phyloP scores from a whole-genome alignment of 30 jellyfish, hydroid and myxozoan genomes.

The Hydractinia echinata region DNA sequence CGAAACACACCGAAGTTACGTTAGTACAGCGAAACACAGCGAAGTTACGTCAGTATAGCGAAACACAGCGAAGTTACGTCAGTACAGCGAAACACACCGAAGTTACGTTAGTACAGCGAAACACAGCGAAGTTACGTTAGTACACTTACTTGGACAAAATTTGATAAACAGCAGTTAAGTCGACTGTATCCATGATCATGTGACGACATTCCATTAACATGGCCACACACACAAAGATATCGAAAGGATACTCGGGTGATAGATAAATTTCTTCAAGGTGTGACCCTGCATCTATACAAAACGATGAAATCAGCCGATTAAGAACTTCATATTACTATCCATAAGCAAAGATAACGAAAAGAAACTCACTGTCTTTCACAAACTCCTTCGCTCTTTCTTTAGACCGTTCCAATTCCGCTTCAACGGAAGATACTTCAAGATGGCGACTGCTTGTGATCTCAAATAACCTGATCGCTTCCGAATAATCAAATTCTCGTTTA shows the following conservation, averaged over 20 bases:
- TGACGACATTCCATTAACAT: conserved; percentile 84
- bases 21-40: too few relatives aligned
- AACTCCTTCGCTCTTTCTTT: conserved; percentile 81
- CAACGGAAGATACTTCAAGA: conserved; percentile 72
- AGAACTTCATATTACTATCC: too few relatives aligned
- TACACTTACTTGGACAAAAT: conserved; percentile 54
- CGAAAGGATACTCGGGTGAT: conserved; percentile 83
- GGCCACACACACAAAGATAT: conserved; percentile 88
- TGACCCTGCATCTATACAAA: conserved; percentile 52
- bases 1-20: too few relatives aligned
- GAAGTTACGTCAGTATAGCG: too few relatives aligned
- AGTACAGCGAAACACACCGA: too few relatives aligned
- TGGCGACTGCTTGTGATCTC: conserved; percentile 87
- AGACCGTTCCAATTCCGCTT: conserved; percentile 83
- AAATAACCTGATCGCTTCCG: conserved; percentile 66
- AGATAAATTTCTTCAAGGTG: conserved; percentile 68
- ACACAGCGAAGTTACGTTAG: not conserved
- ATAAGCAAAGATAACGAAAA: not conserved
- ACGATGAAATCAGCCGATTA: too few relatives aligned
- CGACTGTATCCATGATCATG: conserved; percentile 50
- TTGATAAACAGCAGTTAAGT: conserved; percentile 59
- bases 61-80: too few relatives aligned
- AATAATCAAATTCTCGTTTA: conserved; percentile 77
- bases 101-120: too few relatives aligned
- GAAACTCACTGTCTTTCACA: conserved; percentile 53